These are phyloP conservation scores for Hemichromis elongatus DNA, from an alignment of 2,113 vertebrate genomes.

Conservation along the genomic window DNA sequence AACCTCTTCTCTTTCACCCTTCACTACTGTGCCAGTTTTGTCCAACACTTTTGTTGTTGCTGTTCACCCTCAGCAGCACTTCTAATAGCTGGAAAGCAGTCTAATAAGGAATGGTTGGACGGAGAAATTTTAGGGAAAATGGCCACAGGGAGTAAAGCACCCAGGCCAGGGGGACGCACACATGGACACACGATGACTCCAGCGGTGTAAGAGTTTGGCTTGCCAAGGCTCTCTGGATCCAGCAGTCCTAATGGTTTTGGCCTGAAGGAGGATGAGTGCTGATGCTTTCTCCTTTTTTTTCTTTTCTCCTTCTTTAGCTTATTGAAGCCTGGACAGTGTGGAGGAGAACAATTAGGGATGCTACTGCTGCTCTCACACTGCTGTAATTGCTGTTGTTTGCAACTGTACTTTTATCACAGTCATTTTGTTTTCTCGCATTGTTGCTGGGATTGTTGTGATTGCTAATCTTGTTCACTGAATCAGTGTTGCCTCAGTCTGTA, in stretches of 20 bases:
- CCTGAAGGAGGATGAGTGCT: neutral
- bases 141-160: neutral
- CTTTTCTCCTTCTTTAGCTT: neutral
- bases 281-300: neutral
- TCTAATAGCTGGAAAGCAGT: neutral
- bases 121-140: conserved; percentile 9
- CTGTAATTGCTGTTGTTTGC: neutral
- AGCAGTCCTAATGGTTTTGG: conserved; percentile 6
- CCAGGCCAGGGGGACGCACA: neutral
- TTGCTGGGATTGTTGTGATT: neutral
- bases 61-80: neutral
- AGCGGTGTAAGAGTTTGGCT: neutral
- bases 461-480: neutral
- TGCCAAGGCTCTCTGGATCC: conserved; percentile 8
- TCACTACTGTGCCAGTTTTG: neutral
- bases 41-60: neutral
- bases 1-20: neutral
- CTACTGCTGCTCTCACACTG: neutral
- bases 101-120: neutral
- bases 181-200: neutral
- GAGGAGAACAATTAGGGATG: neutral
- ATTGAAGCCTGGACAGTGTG: neutral
- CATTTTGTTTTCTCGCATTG: neutral
- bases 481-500: neutral
- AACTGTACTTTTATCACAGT: neutral